phyloP scores from a whole-genome alignment of 2,888 invertebrate genomes.

The Melanophora roralis region DNA sequence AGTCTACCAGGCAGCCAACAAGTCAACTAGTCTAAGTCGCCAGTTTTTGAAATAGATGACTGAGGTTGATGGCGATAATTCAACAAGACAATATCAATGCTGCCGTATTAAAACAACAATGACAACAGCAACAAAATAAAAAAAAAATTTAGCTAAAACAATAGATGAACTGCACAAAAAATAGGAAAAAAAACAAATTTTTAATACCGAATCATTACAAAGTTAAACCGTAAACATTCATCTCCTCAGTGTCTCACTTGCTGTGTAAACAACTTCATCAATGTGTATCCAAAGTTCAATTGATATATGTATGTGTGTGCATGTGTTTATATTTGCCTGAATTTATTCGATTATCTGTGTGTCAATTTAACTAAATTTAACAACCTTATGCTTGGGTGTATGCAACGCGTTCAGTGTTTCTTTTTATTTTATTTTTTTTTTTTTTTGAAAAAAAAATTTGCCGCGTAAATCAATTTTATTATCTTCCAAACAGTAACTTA shows the following conservation, averaged over 20 bases:
- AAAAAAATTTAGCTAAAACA: conserved; percentile 16
- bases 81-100: conserved; percentile 44
- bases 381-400: neutral
- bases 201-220: conserved; percentile 29
- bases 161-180: conserved; percentile 14
- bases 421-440: neutral
- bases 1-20: conserved; percentile 21
- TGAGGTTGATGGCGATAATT: conserved; percentile 44
- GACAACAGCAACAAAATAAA: conserved; percentile 4
- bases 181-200: neutral
- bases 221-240: conserved; percentile 33
- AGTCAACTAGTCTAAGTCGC: conserved; percentile 10
- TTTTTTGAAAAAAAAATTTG: conserved; percentile 8
- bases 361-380: conserved; percentile 7
- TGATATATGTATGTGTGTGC: neutral
- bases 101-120: conserved; percentile 36
- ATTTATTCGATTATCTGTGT: neutral
- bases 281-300: neutral
- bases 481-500: too few relatives aligned
- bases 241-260: neutral
- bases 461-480: conserved; percentile 37
- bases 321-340: neutral
- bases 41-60: conserved; percentile 31
- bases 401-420: neutral
- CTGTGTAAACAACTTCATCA: conserved; percentile 7